phyloP scores from a whole-genome alignment of 1,140 invertebrate species.

The Scaptomyza hsui region DNA sequence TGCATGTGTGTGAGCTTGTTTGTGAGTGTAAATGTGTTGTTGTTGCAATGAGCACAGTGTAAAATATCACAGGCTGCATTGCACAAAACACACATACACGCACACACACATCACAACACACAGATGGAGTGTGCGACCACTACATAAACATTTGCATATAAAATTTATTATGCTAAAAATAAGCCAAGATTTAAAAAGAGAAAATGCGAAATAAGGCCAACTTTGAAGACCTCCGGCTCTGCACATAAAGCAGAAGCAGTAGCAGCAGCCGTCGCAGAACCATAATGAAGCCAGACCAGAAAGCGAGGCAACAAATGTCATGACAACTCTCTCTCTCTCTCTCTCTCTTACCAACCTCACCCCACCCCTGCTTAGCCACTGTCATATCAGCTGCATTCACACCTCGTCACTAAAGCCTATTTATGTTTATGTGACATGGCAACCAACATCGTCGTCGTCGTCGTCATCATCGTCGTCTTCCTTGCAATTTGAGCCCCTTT shows the following conservation, averaged over 20 bases:
- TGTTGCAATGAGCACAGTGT: conserved; percentile 24
- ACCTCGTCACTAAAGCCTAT: conserved; percentile 60
- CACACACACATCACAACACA: conserved; percentile 23
- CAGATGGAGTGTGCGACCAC: conserved; percentile 3
- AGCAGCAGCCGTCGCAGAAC: conserved; percentile 14
- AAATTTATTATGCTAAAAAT: conserved; percentile 82
- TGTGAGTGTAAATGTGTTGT: conserved; percentile 25
- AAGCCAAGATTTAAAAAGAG: conserved; percentile 74
- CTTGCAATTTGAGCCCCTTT: conserved; percentile 62
- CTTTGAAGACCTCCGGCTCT: conserved; percentile 33
- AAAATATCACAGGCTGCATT: conserved; percentile 41
- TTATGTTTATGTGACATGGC: conserved; percentile 63
- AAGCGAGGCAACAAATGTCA: conserved; percentile 65
- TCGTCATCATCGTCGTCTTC: conserved; percentile 21
- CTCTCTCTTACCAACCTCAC: neutral
- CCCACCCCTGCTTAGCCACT: neutral
- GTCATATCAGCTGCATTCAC: conserved; percentile 62
- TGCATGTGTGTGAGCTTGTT: conserved; percentile 32
- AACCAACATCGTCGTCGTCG: conserved; percentile 17
- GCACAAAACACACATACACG: conserved; percentile 46
- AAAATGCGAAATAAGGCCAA: conserved; percentile 67
- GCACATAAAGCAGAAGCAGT: neutral
- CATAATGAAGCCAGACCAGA: conserved; percentile 65
- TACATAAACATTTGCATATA: conserved; percentile 77
- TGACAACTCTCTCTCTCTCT: conserved; percentile 66